Conservation (phyloP, 2,797 vertebrate species). For the Alauda arvensis region DNA sequence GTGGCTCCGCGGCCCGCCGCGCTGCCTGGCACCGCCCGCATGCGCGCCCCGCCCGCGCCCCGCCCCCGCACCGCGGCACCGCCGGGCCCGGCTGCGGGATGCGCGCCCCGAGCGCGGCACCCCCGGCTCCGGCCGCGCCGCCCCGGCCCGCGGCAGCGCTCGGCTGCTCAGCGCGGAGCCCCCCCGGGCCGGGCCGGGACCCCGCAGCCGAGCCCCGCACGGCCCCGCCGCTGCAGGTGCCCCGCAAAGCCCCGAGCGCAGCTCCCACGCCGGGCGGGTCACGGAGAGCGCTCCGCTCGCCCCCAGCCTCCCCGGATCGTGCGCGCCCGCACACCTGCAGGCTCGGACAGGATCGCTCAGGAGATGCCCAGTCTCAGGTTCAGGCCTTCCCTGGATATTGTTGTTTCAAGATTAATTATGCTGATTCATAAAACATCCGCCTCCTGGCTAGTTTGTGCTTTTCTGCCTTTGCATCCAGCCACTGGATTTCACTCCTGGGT, state of each 20-base stretch:
- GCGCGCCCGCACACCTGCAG: not conserved
- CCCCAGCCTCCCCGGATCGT: fast-evolving
- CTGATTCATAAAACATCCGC: constrained; percentile 31
- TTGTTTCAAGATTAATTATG: not conserved
- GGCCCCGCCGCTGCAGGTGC: not conserved
- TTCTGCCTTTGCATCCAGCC: not conserved
- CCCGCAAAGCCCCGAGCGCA: not conserved
- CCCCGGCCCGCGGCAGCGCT: not conserved
- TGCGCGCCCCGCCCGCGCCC: constrained; percentile 56
- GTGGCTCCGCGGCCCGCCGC: constrained; percentile 70
- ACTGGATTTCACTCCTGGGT: not conserved
- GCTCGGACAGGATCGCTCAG: not conserved
- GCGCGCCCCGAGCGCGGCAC: not conserved
- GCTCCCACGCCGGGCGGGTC: no score
- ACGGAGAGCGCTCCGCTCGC: fast-evolving
- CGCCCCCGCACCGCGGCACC: constrained; percentile 16
- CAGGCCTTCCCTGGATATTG: not conserved
- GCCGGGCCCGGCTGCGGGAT: not conserved
- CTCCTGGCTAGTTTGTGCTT: not conserved
- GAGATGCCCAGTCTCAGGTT: not conserved
- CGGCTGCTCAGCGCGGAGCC: not conserved
- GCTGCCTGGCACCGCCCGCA: constrained; percentile 64
- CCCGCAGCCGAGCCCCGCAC: not conserved
- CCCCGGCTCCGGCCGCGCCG: not conserved
- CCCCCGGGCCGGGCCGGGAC: not conserved